Base-by-base conservation (phyloP, 2,113 vertebrate genomes). In the Grus americana region DNA sequence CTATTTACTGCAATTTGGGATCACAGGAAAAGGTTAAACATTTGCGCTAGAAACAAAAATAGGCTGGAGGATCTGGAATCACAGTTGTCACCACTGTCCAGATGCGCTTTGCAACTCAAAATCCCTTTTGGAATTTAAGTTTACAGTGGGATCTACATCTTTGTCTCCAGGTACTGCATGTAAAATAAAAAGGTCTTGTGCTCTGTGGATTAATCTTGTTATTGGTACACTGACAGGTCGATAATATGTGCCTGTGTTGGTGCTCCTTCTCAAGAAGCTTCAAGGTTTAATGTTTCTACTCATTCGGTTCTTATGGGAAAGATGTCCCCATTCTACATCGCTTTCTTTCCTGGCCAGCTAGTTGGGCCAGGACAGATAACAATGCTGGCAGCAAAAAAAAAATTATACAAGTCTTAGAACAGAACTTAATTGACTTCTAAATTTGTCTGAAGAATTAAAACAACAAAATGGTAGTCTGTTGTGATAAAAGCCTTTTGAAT, bases 131-230 rank as follows among this genome's bases (percentile, higher is more conserved):
- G 50, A 79, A 50, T 76, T 19, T 8, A 40, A 42, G 27, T 73
- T 88, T 90, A 49, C 14, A 65, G 50, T 2, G 2, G 38, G 9
- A 52, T 65, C 38, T 88, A 29, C 12, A 4, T 75, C 36, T 71
- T 49, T 49, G 27, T 50, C 2, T 2, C 36, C 42, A 47, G 8
- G 14, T 52, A 29, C 19, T 1, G 0, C 1, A 0, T 30, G 11
- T 59, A 20, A 86, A 76, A 76, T 30, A n/a, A 32, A 72, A 72
- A 59, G n/a, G 13, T 84, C n/a, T 42, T n/a, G 4, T 75, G n/a
- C 32, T 68, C 49, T 21, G 11, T 46, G 63, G 15, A 44, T 87
- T 57, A 10, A 14, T 49, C 52, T 63, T 57, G 16, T 30, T 67
- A 47, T 30, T 88, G 36, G 63, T 47, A 40, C 14, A 34, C 6